phyloP scores from a whole-genome alignment of 2,888 invertebrate species.

The Chrysina gloriosa region DNA sequence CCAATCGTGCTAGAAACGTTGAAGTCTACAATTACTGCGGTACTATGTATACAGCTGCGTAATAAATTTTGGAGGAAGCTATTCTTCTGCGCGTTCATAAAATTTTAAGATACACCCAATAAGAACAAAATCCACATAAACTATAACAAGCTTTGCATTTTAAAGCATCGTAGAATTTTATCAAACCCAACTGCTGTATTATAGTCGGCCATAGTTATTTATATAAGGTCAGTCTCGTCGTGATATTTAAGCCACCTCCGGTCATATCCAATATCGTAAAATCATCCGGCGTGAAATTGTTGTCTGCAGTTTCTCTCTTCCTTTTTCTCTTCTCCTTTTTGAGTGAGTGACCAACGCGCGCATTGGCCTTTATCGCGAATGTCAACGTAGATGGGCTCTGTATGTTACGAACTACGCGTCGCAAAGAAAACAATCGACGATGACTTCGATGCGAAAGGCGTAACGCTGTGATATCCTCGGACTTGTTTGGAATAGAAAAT shows the following conservation, averaged over 20 bases:
- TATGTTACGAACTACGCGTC: no score
- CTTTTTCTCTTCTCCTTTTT: background rate
- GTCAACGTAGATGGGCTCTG: slow-evolving; percentile 21
- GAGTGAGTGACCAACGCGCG: slow-evolving; percentile 18
- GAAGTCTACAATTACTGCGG: no score
- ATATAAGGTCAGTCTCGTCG: slow-evolving; percentile 35
- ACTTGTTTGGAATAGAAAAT: no score
- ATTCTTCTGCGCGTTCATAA: slow-evolving; percentile 8
- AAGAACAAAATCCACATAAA: slow-evolving; percentile 28
- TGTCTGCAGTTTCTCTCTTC: slow-evolving; percentile 18
- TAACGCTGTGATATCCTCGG: no score
- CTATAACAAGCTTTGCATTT: slow-evolving; percentile 24
- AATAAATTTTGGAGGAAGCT: slow-evolving; percentile 12
- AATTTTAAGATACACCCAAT: background rate
- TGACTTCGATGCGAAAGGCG: no score
- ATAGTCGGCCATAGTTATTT: slow-evolving; percentile 13
- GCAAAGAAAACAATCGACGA: no score
- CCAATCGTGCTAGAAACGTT: no score
- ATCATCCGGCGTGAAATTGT: slow-evolving; percentile 38
- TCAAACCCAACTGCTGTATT: slow-evolving; percentile 12
- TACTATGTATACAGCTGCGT: no score
- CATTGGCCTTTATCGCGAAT: slow-evolving; percentile 4
- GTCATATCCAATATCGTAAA: slow-evolving; percentile 38
- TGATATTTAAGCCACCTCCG: slow-evolving; percentile 34
- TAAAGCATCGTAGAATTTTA: slow-evolving; percentile 22